Conservation (phyloP, 37 sponge, comb jelly and placozoan species). For the Halisarca cf. caerulea region DNA sequence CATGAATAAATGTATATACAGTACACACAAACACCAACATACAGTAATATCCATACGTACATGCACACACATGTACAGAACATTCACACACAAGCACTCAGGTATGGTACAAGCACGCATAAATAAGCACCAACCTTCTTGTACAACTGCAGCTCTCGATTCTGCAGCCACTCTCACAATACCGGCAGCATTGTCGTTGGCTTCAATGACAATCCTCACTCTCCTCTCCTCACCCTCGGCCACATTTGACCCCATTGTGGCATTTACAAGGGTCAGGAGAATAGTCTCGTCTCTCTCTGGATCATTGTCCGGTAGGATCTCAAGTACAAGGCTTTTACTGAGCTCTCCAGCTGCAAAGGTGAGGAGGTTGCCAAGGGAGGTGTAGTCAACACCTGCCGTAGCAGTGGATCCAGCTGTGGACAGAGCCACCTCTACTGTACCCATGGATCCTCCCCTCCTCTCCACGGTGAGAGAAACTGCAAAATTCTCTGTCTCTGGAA, state of each 20-base stretch:
- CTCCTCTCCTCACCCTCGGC: conserved; percentile 42
- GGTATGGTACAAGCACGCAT: background rate
- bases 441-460: conserved; percentile 65
- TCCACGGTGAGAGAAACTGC: conserved; percentile 70
- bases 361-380: conserved; percentile 54
- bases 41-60: too few relatives aligned
- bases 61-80: background rate
- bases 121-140: conserved; percentile 41
- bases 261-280: conserved; percentile 47
- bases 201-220: conserved; percentile 60
- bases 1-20: too few relatives aligned
- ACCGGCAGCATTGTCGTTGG: conserved; percentile 87
- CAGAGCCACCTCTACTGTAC: conserved; percentile 58
- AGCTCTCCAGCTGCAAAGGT: conserved; percentile 65
- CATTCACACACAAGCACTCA: background rate
- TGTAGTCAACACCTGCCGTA: conserved; percentile 36
- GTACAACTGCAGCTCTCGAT: conserved; percentile 71
- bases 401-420: conserved; percentile 54
- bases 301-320: conserved; percentile 54
- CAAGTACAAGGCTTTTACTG: conserved; percentile 27
- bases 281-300: conserved; percentile 65
- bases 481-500: conserved; percentile 39
- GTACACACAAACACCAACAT: too few relatives aligned
- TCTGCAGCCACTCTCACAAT: conserved; percentile 59
- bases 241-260: conserved; percentile 67